Base-by-base conservation (phyloP, 2,797 vertebrate species). In the Strix occidentalis region DNA sequence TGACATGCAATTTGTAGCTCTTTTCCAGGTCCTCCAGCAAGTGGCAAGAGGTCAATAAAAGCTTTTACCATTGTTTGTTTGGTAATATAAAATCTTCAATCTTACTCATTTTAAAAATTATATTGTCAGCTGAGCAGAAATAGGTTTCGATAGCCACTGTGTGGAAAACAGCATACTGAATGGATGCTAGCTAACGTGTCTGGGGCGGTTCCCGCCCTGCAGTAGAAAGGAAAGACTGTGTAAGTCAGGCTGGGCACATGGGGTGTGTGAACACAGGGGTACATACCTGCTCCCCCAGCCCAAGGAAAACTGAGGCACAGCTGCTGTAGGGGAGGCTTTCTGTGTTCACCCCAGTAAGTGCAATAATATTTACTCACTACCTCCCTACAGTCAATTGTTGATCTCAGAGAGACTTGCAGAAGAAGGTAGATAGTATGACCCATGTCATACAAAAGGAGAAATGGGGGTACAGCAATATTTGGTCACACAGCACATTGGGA, bases 31-130 rank as follows among this genome's bases (percentile, higher is more conserved):
- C 77, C 66, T 78, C 5, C 0, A 28, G 81, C 84, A 95, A 89
- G 63, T 39, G 60, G 39, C n/a, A 90, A 25, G 45, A 90, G 61
- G 53, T 86, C 79, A 78, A 70, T 68, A 86, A 90, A 89, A 79
- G 37, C 37, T 90, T 94, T 89, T 69, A 65, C 51, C n/a, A 5
- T 64, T 69, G 53, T 68, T 92, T 87, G n/a, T 85, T 78, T 58
- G 63, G 78, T 58, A 72, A 87, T 81, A 84, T 33, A 94, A 90
- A 87, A 63, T 58, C 33, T 84, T 68, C 50, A 39, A 1, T 43
- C 39, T 71, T 77, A 39, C 5, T 75, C 16, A 9, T 78, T 66
- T 91, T 29, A 33, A 79, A 86, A 60, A 81, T 18, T 1, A 16
- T 74, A 48, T 28, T 72, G 58, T 77, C 71, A 46, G 31, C 46